Base-by-base conservation (phyloP, 2,113 vertebrate genomes). In the Clarias gariepinus region DNA sequence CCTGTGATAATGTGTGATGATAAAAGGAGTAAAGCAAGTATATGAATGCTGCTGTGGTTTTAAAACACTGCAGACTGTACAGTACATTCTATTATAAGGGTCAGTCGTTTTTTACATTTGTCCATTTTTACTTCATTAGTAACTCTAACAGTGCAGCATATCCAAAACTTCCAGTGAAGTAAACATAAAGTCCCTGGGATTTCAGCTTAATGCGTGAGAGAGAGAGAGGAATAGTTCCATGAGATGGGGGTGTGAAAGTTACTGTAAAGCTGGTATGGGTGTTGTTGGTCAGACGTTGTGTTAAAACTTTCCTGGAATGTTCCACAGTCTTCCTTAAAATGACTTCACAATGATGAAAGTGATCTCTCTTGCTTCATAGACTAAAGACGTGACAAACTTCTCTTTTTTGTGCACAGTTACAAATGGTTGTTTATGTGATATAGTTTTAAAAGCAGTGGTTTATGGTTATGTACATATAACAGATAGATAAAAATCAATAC, bases 301-400 rank as follows among this genome's bases (percentile, higher is more conserved):
- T 28, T 84, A 76, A 61, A 61, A 53, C 36, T 3, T 86, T 84
- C 41, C 66, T 83, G 66, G 55, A 84, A 87, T 47, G 53, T 84
- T 69, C 15, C 3, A 30, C 57, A 76, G 63, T 4, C 41, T 79
- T 63, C 58, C 7, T 78, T 71, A 76, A 33, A 84, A 61, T 69
- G 82, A 36, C 18, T 52, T 76, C n/a, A 58, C 18, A 74, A 53
- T 82, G 82, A 89, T 71, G 18, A 82, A 53, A 82, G 9, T n/a
- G 52, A 52, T 68, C 6, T 3, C 21, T 33, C 82, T 81, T 87
- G 79, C 64, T 68, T 76, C 83, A 85, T 19, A 58, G n/a, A 81
- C 55, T 23, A 57, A 6, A 64, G 18, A 86, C 28, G 2, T 69
- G 78, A 81, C 53, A 73, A 53, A 71, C 69, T 58, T 87, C 77